Conservation (phyloP, 2,797 vertebrate species). For the Diplodus sargus region DNA sequence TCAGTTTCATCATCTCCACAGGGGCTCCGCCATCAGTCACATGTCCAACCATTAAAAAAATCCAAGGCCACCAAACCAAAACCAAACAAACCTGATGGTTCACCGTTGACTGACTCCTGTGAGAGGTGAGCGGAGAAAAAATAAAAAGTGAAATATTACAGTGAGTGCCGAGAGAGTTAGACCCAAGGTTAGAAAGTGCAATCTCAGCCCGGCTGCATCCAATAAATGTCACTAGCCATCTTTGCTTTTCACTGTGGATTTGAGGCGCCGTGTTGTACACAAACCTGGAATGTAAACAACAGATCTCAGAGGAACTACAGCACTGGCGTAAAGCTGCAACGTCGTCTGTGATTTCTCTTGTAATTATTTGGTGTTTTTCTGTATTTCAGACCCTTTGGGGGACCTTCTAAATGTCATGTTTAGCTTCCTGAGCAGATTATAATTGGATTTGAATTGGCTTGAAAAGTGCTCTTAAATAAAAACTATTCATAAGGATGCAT, state of each 20-base stretch:
- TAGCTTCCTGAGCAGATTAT: slow-evolving; percentile 12
- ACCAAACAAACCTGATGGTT: not conserved
- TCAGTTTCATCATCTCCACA: not conserved
- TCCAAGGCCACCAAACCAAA: slow-evolving; percentile 4
- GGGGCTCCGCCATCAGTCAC: not conserved
- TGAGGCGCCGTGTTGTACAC: slow-evolving; percentile 4
- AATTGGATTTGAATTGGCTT: slow-evolving; percentile 31
- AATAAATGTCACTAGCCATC: slow-evolving; percentile 24
- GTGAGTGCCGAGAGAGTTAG: slow-evolving; percentile 21
- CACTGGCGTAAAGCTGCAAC: slow-evolving; percentile 6
- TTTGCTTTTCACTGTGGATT: slow-evolving; percentile 10
- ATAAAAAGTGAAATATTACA: slow-evolving; percentile 27
- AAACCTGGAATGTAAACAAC: slow-evolving; percentile 25
- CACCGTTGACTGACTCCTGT: not conserved
- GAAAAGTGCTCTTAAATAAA: slow-evolving; percentile 33
- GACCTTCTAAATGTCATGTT: slow-evolving; percentile 30
- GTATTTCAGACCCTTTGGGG: not conserved
- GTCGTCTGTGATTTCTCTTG: slow-evolving; percentile 29
- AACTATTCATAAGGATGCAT: not conserved
- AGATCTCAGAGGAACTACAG: slow-evolving; percentile 40
- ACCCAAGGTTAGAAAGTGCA: slow-evolving; percentile 41
- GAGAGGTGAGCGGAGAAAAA: not conserved
- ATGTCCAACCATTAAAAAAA: slow-evolving; percentile 5
- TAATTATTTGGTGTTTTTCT: slow-evolving; percentile 31
- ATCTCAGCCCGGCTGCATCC: slow-evolving; percentile 21